phyloP scores from a whole-genome alignment of 2,797 vertebrate genomes.

The Sebastes vulpes region DNA sequence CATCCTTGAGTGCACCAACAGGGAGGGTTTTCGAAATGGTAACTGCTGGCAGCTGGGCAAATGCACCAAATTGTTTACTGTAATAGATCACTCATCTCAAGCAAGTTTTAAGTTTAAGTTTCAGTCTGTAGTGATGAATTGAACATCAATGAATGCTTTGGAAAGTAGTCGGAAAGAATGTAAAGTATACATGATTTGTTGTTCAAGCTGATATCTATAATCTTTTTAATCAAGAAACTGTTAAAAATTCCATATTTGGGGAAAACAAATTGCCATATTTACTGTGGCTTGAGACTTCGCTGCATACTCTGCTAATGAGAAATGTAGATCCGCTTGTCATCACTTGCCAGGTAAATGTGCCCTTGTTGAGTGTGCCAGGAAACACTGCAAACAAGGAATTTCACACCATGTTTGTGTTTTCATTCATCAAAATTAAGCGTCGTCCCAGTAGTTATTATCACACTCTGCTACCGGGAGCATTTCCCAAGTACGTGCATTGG shows the following conservation, averaged over 20 bases:
- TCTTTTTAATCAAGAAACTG: not conserved
- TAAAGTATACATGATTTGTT: not conserved
- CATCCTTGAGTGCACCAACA: not conserved
- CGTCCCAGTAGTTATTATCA: conserved; percentile 19
- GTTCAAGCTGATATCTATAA: not conserved
- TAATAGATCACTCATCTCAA: not conserved
- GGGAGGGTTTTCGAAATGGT: not conserved
- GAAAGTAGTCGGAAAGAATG: not conserved
- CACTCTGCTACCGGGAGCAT: not conserved
- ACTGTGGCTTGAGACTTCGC: not conserved
- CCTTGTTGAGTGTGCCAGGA: conserved; percentile 21
- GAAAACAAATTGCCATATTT: not conserved
- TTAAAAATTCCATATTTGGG: not conserved
- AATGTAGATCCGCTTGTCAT: conserved; percentile 12
- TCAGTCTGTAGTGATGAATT: not conserved
- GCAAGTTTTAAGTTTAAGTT: not conserved
- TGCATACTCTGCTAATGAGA: conserved; percentile 17
- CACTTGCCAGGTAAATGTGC: conserved; percentile 22
- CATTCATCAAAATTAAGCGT: conserved; percentile 41
- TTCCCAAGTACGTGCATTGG: not conserved
- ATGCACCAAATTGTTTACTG: not conserved
- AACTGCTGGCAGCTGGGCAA: not conserved
- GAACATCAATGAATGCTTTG: not conserved
- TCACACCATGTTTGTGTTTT: conserved; percentile 28
- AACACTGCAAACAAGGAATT: conserved; percentile 19